phyloP scores from a whole-genome alignment of 2,113 vertebrate species.

The Thamnophis sirtalis region DNA sequence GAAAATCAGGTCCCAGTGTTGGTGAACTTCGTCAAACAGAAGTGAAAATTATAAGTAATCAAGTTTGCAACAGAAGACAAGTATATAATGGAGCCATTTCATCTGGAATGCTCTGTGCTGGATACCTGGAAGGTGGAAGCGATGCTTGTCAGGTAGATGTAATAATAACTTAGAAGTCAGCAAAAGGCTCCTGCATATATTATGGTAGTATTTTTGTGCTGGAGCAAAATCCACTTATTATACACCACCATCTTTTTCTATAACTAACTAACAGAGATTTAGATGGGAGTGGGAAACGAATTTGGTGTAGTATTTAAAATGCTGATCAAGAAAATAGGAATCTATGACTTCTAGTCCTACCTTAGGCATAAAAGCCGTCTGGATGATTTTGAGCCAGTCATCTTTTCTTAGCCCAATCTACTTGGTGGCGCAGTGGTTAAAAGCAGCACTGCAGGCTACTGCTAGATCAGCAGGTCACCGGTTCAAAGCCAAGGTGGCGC shows the following conservation, averaged over 20 bases:
- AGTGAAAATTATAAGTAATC: constrained; percentile 85
- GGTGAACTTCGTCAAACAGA: constrained; percentile 81
- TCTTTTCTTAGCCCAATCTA: neutral
- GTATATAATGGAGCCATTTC: constrained; percentile 69
- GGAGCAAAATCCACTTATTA: neutral
- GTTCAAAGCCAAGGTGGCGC: too few relatives aligned
- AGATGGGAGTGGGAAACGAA: neutral
- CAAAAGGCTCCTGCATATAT: neutral
- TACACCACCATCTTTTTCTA: neutral
- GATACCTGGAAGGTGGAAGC: constrained; percentile 77
- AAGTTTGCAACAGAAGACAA: constrained; percentile 69
- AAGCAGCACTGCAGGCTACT: too few relatives aligned
- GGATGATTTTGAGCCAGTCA: neutral
- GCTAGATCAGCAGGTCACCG: too few relatives aligned
- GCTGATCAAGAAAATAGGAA: neutral
- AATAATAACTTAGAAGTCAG: neutral
- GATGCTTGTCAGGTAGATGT: constrained; percentile 89
- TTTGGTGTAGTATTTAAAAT: neutral
- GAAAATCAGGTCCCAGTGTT: constrained; percentile 50
- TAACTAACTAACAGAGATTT: neutral
- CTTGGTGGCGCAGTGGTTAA: too few relatives aligned
- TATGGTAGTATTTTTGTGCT: neutral
- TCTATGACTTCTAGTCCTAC: neutral
- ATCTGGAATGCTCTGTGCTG: constrained; percentile 87
- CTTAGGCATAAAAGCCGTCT: neutral